phyloP scores from a whole-genome alignment of 2,113 vertebrate genomes.

The Oreochromis spilurus region DNA sequence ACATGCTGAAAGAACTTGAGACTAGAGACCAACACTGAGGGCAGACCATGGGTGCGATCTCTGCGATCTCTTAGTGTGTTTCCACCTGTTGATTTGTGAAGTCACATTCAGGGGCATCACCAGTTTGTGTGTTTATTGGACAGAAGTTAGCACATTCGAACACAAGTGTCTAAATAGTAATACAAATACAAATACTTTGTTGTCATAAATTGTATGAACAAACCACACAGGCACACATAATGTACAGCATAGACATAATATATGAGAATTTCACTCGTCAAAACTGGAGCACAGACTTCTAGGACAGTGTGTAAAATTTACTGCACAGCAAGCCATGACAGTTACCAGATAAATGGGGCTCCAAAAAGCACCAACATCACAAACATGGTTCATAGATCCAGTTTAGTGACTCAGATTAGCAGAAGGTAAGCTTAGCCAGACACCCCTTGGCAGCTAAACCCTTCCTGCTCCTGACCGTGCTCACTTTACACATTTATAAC shows the following conservation, averaged over 20 bases:
- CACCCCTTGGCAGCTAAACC: background rate
- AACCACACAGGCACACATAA: background rate
- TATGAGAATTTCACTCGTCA: background rate
- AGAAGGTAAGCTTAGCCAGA: background rate
- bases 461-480: background rate
- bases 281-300: background rate
- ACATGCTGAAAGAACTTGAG: background rate
- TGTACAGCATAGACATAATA: background rate
- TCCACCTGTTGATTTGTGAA: accelerated
- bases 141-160: background rate
- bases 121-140: background rate
- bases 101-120: background rate
- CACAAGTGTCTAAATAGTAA: background rate
- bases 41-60: background rate
- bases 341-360: background rate
- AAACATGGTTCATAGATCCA: background rate
- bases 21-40: background rate
- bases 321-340: background rate
- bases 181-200: background rate
- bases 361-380: background rate
- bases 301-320: accelerated
- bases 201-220: background rate
- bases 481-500: background rate
- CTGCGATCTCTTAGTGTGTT: accelerated
- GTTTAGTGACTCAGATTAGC: background rate